phyloP scores from a whole-genome alignment of 2,797 vertebrate species.

The Poecilia velifera region DNA sequence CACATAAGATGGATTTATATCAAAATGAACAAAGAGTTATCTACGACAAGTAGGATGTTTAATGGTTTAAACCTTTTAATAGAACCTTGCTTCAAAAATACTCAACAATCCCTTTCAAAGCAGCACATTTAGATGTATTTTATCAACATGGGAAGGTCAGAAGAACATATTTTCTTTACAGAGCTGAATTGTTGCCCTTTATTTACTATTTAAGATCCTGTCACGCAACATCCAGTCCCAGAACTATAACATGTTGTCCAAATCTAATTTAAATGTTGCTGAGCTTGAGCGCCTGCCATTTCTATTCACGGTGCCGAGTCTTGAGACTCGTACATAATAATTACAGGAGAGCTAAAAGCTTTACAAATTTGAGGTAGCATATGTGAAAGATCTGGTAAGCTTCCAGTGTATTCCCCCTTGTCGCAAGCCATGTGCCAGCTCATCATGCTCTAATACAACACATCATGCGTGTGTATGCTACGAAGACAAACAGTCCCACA shows the following conservation, averaged over 20 bases:
- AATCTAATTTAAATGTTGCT: slow-evolving; percentile 47
- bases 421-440: slow-evolving; percentile 53
- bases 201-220: slow-evolving; percentile 14
- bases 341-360: slow-evolving; percentile 56
- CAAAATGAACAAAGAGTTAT: neutral
- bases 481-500: slow-evolving; percentile 55
- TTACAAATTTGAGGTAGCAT: slow-evolving; percentile 61
- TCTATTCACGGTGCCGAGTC: slow-evolving; percentile 27
- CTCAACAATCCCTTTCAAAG: neutral
- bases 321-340: slow-evolving; percentile 55
- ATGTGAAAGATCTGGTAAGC: slow-evolving; percentile 63
- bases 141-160: slow-evolving; percentile 16
- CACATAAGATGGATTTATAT: neutral
- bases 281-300: slow-evolving; percentile 38
- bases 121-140: slow-evolving; percentile 10
- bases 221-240: slow-evolving; percentile 38
- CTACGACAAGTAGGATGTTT: neutral
- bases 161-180: slow-evolving; percentile 10
- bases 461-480: slow-evolving; percentile 41
- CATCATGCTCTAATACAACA: slow-evolving; percentile 63
- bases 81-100: neutral
- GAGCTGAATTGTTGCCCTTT: slow-evolving; percentile 19
- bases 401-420: slow-evolving; percentile 52
- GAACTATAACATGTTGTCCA: slow-evolving; percentile 43
- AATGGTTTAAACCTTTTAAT: neutral